Evolutionary conservation across 2,888 invertebrate species (phyloP).

Genomic region (Aricia artaxerxes): DNA sequence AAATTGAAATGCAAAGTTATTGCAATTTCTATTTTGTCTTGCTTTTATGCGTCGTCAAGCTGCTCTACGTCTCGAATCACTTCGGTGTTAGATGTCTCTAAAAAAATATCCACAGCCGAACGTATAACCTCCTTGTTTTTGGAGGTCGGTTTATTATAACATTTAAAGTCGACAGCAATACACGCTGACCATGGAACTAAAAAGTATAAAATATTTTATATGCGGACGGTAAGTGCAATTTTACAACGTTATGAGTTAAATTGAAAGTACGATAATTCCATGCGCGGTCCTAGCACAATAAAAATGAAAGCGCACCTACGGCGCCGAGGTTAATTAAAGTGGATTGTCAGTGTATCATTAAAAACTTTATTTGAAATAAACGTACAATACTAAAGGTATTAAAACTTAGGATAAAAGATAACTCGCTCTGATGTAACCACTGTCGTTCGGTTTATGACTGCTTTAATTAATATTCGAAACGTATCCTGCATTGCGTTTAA

Average conservation of each 20-base stretch:
- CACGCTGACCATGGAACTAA: neutral
- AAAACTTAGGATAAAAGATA: constrained; percentile 24
- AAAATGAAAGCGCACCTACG: constrained; percentile 29
- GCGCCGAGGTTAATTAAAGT: constrained; percentile 35
- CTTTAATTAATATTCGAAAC: constrained; percentile 7
- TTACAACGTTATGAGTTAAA: constrained; percentile 20
- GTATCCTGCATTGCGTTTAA: neutral
- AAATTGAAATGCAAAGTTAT: neutral
- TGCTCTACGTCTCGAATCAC: neutral
- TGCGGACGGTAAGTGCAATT: constrained; percentile 1
- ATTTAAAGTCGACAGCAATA: neutral
- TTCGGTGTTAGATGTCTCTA: neutral
- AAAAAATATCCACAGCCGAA: neutral
- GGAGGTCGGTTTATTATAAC: no score
- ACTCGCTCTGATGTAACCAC: constrained; percentile 24
- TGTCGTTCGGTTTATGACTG: neutral
- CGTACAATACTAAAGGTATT: constrained; percentile 27
- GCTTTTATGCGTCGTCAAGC: neutral
- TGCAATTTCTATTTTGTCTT: neutral
- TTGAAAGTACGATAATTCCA: constrained; percentile 23
- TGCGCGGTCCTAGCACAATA: constrained; percentile 10
- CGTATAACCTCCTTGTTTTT: no score
- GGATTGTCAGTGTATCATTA: constrained; percentile 32
- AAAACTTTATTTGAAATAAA: constrained; percentile 29
- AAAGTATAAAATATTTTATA: neutral